These are phyloP conservation scores for Quadroppia sp. DNA, from an alignment of 2,888 invertebrate genomes.

Conservation along the genomic window DNA sequence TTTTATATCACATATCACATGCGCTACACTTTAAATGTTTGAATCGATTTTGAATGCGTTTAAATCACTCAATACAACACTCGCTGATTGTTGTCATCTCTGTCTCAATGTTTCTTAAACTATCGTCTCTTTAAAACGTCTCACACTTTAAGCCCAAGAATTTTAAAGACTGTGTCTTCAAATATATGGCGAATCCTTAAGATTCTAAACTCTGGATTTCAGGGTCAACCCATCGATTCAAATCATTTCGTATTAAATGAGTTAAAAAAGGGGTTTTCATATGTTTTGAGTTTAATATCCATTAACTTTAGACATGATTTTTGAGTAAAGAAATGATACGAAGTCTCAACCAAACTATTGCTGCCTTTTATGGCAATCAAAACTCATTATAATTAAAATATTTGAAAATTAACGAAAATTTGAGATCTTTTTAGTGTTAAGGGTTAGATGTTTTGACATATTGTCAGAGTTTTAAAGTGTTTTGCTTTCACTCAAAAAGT, in stretches of 20 bases:
- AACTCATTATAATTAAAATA: slow-evolving; percentile 30
- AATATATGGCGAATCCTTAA: background rate
- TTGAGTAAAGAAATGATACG: background rate
- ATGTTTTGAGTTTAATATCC: background rate
- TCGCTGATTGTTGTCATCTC: slow-evolving; percentile 12
- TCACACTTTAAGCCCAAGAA: too few relatives aligned
- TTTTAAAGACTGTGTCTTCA: background rate
- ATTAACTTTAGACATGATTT: too few relatives aligned
- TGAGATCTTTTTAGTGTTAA: background rate
- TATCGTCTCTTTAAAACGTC: too few relatives aligned
- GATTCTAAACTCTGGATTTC: background rate
- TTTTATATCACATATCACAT: too few relatives aligned
- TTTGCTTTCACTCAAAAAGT: background rate
- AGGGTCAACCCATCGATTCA: background rate
- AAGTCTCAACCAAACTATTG: background rate
- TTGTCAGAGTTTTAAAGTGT: background rate
- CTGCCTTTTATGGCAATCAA: slow-evolving; percentile 25
- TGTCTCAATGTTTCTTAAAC: background rate
- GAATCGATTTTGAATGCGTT: slow-evolving; percentile 25
- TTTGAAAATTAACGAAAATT: background rate
- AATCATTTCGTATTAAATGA: background rate
- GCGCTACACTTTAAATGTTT: slow-evolving; percentile 27
- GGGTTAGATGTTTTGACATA: background rate
- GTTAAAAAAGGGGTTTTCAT: background rate
- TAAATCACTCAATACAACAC: slow-evolving; percentile 35